Base-by-base conservation (phyloP, 2,888 invertebrate genomes). In the Tachina grossa region DNA sequence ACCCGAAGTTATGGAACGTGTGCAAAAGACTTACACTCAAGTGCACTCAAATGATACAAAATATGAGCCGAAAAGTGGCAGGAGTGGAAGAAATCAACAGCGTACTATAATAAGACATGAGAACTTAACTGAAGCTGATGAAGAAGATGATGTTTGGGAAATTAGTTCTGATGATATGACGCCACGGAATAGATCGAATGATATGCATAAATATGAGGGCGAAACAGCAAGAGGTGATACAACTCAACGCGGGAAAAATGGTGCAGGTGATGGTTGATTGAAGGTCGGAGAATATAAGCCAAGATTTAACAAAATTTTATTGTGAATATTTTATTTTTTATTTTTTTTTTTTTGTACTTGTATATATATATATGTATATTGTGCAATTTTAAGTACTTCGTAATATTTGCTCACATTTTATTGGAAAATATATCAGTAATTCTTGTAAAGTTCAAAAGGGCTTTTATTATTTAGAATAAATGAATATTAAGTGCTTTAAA, bases 1-100 rank as follows among this genome's bases (percentile, higher is more conserved):
- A 72, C 90, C 88, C 9, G 90, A 91, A 80, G 88, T 92, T 8
- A 84, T 91, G 84, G 91, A 90, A 22, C 89, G 90, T n/a, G 87
- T 91, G 57, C 89, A 91, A 80, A 89, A 90, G 68, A 88, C 89
- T 77, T 91, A 88, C 86, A 89, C 83, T 6, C 88, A 90, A 84
- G 86, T 90, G 81, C 87, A 90, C 76, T 47, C 84, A 1, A 88
- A 69, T 16, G 90, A 89, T 41, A 47, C 87, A 0, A 88, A 88
- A 76, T 79, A 83, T 22, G 88, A 88, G 8, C 61, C 65, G 39
- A 72, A n/a, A 8, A 22, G 11, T 47, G 79, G 49, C 2, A 39
- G 1, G 0, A 51, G 39, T 13, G 75, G 45, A 9, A 14, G 39
- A 0, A 71, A 65, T 16, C 71, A 71, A 31, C 71, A 71, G 8